Base-by-base conservation (phyloP, 2,797 vertebrate genomes). In the Scarus forsteni region DNA sequence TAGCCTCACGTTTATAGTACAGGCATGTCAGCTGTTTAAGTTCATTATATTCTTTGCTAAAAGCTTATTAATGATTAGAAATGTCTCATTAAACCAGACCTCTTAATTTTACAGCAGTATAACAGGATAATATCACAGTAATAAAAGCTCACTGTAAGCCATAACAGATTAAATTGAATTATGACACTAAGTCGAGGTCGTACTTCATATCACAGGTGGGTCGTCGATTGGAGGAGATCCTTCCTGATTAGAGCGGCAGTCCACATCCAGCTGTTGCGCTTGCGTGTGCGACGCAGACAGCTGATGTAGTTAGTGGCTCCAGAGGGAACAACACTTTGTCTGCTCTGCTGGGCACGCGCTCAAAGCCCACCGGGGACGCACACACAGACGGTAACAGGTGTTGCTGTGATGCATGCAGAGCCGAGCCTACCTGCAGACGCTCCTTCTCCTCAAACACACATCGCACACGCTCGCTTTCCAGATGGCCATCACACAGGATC, bases 401-500 rank as follows among this genome's bases (percentile, higher is more conserved):
- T 85, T 83, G 72, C 84, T 83, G 79, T 82, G 85, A 85, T 86
- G 86, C 83, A 65, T 70, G 80, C 73, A 19, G 77, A 80, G 81
- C 59, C 43, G 81, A 85, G 79, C 60, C 34, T 81, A 89, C 83
- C 87, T 87, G 80, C 73, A 39, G 58, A 66, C 18, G 54, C 63
- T 80, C 53, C 55, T 15, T 7, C 50, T 66, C 46, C 48, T 52
- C 13, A 36, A 14, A 56, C 15, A 55, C 45, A 39, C 34, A 59
- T 39, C 51, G 59, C 48, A 48, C 48, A 27, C 35, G 59, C 38
- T 15, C 45, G 62, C 66, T 60, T 70, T 92, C 90, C 92, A 92
- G 91, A 92, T 93, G 92, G 92, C 84, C 74, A 59, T 83, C 78
- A 73, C 61, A 70, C 76, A 80, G 77, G 81, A 86, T 89, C 85